Evolutionary conservation across 1,140 invertebrate genomes (phyloP), one percentile per base, ranked within the genome.

Genomic region (Papilio glaucus): DNA sequence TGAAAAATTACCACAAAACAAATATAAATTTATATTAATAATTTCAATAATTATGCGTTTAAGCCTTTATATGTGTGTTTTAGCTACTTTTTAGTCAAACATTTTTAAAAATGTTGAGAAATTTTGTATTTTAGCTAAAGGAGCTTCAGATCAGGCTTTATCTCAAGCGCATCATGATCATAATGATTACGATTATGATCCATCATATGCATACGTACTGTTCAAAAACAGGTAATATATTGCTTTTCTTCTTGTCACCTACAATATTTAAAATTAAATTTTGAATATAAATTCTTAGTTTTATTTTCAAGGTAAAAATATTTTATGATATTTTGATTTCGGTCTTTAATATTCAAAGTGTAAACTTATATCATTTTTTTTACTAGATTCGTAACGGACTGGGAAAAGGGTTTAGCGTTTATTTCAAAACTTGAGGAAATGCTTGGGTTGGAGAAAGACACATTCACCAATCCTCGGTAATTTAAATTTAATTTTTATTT

Each of bases 191-290:
- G 94, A 96, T 26, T 94, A 96, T 3, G 96, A 97, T 80, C 94
- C 95, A 39, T 95, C 95, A 75, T 96, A 95, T 72, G 94, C 96
- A 0, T 97, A 96, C 78, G 94, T 97, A 13, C 87, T 94, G 67
- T 95, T 96, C 75, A 95, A 96, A 77, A 93, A 95, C 76, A 93
- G 93, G 95, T 96, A 93, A 91, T 79, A 18, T 53, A 49, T 71
- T 53, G 26, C 60, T 60, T 72, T 29, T 10, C 7, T 9, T 18
- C 7, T 21, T 8, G 13, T 49, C 37, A n/a, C n/a, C n/a, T n/a
- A n/a, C n/a, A n/a, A n/a, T n/a, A n/a, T n/a, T n/a, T n/a, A n/a
- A n/a, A n/a, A n/a, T n/a, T n/a, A n/a, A n/a, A n/a, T n/a, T n/a
- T n/a, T n/a, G n/a, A 33, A 33, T 33, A 33, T 33, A 33, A 33